Base-by-base conservation (phyloP, 2,113 vertebrate species). In the Corythoichthys haematopterus region DNA sequence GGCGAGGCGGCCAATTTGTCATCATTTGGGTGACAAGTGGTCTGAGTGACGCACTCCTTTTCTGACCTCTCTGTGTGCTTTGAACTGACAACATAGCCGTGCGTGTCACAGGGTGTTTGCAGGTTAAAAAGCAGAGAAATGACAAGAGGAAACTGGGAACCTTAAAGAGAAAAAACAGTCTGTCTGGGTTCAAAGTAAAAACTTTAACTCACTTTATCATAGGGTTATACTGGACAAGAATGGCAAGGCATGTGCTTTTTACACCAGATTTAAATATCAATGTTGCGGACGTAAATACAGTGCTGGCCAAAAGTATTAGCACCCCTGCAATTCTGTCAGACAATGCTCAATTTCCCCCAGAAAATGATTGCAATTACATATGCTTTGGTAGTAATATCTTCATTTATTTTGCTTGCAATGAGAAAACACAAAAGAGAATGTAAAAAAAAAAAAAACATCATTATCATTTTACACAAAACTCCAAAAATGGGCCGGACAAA, bases 11-110 rank as follows among this genome's bases (percentile, higher is more conserved):
- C 57, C 64, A 74, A 85, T 90, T 88, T 87, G 86, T 90, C 88
- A 90, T 88, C 78, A 80, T 90, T 89, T 84, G 66, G 82, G 78
- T 82, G 88, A 84, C 80, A 83, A 80, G 74, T 75, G 78, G 83
- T 85, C 75, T 80, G 78, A 84, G 74, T 86, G 87, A 87, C 84
- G 60, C 68, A 81, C 72, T 88, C 86, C 71, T 68, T 69, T 45
- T 0, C 65, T 85, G 82, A 88, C 84, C 86, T 79, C 72, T 68
- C 65, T 48, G n/a, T 74, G 69, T 66, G 76, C 84, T 79, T 80
- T 84, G 72, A 88, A 85, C 66, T 46, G 82, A 84, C 82, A 83
- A 85, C 70, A 80, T 65, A 64, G 15, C 65, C 70, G 63, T 66
- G 65, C 73, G 65, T 64, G 73, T 7, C 59, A 61, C 69, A 55